These are phyloP conservation scores for Pseudomyrmex pallidus DNA, from an alignment of 1,140 invertebrate genomes.

Conservation along the genomic window DNA sequence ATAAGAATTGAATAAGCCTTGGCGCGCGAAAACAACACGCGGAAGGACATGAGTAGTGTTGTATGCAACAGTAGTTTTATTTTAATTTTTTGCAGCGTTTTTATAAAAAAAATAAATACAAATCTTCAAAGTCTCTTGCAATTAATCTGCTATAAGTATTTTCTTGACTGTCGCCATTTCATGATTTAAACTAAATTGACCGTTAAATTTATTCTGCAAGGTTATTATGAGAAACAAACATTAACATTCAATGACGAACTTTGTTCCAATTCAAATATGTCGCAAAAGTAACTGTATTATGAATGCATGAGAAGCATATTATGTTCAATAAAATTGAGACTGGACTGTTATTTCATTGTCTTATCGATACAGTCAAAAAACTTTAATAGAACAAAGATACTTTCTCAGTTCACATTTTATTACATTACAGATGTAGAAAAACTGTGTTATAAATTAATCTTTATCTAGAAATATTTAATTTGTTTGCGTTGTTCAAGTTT, in stretches of 20 bases:
- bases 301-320: not conserved
- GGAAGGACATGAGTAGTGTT: too few relatives aligned
- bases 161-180: not conserved
- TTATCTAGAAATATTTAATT: too few relatives aligned
- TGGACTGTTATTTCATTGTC: conserved; percentile 2
- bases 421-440: too few relatives aligned
- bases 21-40: conserved; percentile 1
- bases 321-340: conserved; percentile 1
- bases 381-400: too few relatives aligned
- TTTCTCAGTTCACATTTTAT: too few relatives aligned
- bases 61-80: too few relatives aligned
- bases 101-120: conserved; percentile 2
- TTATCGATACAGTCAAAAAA: not conserved
- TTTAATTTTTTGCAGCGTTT: too few relatives aligned
- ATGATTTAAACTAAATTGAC: conserved; percentile 76
- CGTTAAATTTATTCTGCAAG: conserved; percentile 75
- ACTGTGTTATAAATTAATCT: too few relatives aligned
- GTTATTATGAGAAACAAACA: conserved; percentile 69
- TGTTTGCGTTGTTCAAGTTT: too few relatives aligned
- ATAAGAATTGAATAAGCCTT: conserved; percentile 43
- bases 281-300: conserved; percentile 24
- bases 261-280: conserved; percentile 61
- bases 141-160: not conserved
- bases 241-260: conserved; percentile 80
- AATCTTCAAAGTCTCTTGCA: not conserved